A percentile compares a stretch with the other conserved stretches of the same genome.
Evolutionary conservation across 2,888 invertebrate genomes (phyloP).

Genomic region (Agrenia bidenticulata): DNA sequence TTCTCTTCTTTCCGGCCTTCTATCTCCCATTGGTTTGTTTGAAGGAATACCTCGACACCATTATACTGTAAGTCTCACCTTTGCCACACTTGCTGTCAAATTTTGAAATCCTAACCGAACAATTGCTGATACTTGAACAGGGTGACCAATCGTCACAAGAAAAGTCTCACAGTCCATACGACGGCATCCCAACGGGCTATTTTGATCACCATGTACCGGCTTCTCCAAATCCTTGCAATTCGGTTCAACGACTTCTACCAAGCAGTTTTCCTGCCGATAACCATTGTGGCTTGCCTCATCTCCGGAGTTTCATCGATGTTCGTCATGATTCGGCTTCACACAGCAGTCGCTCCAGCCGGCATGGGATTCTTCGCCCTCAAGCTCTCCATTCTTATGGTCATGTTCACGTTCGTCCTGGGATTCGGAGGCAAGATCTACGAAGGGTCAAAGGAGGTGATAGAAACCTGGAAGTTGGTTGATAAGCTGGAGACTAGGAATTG

Average conservation of each 20-base stretch:
- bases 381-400: neutral
- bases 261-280: neutral
- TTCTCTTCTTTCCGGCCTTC: conserved; percentile 1
- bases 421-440: neutral
- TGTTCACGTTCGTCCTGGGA: neutral
- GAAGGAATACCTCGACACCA: neutral
- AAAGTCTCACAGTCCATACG: neutral
- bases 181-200: neutral
- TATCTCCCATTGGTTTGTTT: neutral
- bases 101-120: too few species aligned
- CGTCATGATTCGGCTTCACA: neutral
- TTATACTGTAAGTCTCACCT: neutral
- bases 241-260: neutral
- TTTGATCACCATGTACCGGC: neutral
- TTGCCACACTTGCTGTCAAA: too few species aligned
- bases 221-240: neutral
- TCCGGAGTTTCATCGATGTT: neutral
- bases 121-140: neutral
- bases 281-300: neutral
- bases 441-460: neutral
- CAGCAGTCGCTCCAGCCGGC: neutral
- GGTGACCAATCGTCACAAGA: neutral
- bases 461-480: neutral
- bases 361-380: conserved; percentile 1
- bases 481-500: neutral